Conservation (phyloP, 2,113 vertebrate genomes). For the Scolopax mira region DNA sequence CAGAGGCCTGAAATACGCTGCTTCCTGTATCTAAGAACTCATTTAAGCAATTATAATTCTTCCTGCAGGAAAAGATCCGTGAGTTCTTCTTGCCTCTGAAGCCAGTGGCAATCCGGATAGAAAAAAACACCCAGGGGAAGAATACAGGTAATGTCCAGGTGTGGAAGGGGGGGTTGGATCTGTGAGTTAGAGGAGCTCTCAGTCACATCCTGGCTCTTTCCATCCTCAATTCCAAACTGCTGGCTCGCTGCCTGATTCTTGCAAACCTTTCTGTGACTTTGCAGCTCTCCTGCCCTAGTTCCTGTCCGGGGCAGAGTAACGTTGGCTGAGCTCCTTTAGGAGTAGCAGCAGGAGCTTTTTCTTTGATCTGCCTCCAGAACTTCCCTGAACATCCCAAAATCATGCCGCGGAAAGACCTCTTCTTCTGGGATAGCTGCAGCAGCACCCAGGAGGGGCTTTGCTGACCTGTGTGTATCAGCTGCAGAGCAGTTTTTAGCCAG, state of each 20-base stretch:
- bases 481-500: neutral
- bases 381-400: neutral
- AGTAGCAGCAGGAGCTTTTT: neutral
- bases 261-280: conserved; percentile 2
- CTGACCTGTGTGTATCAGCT: accelerated
- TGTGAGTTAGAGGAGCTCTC: neutral
- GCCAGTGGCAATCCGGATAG: conserved; percentile 86
- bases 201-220: neutral
- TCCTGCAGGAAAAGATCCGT: conserved; percentile 82
- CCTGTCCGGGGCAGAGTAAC: neutral
- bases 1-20: neutral
- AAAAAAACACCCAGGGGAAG: conserved; percentile 81
- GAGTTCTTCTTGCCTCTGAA: conserved; percentile 92
- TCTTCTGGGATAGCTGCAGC: neutral
- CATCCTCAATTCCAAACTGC: neutral
- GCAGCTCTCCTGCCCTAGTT: conserved; percentile 31
- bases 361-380: neutral
- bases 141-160: conserved; percentile 77
- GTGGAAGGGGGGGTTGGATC: neutral
- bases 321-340: neutral
- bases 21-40: neutral
- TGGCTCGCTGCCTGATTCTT: neutral
- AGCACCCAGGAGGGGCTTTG: neutral
- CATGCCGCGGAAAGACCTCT: neutral
- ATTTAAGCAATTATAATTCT: neutral